Evolutionary conservation across 2,113 vertebrate species (phyloP).

Genomic region (Phyllopteryx taeniolatus): DNA sequence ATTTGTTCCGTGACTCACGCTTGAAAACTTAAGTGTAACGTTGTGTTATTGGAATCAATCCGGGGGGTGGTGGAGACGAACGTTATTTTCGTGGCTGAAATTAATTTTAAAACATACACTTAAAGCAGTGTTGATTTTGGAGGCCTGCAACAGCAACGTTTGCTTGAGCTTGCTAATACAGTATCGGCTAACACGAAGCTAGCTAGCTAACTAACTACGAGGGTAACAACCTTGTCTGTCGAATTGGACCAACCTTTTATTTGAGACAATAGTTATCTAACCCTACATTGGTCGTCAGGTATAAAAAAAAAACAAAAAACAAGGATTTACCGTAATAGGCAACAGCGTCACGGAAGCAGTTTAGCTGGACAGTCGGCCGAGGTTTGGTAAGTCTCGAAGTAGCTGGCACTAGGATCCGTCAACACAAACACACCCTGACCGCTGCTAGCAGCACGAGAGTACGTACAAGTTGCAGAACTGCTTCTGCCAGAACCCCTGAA

Average conservation of each 20-base stretch:
- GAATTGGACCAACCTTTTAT: neutral
- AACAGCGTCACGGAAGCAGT: neutral
- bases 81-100: neutral
- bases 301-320: neutral
- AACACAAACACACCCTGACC: conserved; percentile 22
- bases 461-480: neutral
- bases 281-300: fast-evolving
- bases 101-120: neutral
- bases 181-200: conserved; percentile 13
- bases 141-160: neutral
- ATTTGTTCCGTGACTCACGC: neutral
- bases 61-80: neutral
- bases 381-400: neutral
- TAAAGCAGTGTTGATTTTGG: neutral
- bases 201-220: neutral
- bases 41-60: neutral
- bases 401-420: conserved; percentile 1
- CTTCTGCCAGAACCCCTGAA: neutral
- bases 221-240: neutral
- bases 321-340: conserved; percentile 29
- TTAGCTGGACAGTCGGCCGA: neutral
- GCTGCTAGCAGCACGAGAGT: neutral
- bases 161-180: too few relatives aligned
- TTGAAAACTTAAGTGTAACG: neutral
- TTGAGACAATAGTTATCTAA: too few relatives aligned